Conservation (phyloP, 2,797 vertebrate genomes). For the Microcaecilia unicolor region DNA sequence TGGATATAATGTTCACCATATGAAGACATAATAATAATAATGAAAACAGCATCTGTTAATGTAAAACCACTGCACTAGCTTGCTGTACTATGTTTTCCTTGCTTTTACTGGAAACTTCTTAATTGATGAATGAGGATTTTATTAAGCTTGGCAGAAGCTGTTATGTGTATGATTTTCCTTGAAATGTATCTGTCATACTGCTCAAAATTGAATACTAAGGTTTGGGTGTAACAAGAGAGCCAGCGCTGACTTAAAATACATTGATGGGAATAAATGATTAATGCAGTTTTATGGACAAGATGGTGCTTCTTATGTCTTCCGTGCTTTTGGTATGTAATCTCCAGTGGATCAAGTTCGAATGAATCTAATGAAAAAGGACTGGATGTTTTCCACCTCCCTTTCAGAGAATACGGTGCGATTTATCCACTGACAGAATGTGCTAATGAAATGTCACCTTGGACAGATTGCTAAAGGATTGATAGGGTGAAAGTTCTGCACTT, state of each 20-base stretch:
- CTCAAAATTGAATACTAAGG: conserved; percentile 59
- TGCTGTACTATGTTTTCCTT: conserved; percentile 60
- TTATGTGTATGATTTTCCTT: conserved; percentile 79
- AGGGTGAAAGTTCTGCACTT: conserved; percentile 73
- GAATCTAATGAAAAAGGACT: conserved; percentile 76
- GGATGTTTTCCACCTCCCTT: conserved; percentile 60
- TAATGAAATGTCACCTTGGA: conserved; percentile 92
- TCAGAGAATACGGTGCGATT: conserved; percentile 66
- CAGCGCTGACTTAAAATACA: conserved; percentile 49
- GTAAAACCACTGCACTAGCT: no score
- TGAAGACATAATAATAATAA: no score
- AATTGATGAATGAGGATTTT: conserved; percentile 85
- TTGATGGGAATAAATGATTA: conserved; percentile 70
- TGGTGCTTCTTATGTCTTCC: conserved; percentile 46
- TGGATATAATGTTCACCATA: no score
- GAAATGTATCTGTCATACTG: conserved; percentile 69
- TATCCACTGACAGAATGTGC: conserved; percentile 84
- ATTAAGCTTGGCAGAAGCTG: conserved; percentile 73
- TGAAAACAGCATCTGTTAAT: no score
- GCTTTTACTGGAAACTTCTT: conserved; percentile 64
- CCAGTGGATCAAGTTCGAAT: conserved; percentile 58
- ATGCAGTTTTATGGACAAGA: conserved; percentile 71
- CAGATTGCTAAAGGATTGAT: conserved; percentile 78
- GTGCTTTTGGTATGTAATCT: conserved; percentile 64
- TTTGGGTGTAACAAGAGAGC: conserved; percentile 50